phyloP scores from a whole-genome alignment of 2,888 invertebrate genomes.

The Altica lythri region DNA sequence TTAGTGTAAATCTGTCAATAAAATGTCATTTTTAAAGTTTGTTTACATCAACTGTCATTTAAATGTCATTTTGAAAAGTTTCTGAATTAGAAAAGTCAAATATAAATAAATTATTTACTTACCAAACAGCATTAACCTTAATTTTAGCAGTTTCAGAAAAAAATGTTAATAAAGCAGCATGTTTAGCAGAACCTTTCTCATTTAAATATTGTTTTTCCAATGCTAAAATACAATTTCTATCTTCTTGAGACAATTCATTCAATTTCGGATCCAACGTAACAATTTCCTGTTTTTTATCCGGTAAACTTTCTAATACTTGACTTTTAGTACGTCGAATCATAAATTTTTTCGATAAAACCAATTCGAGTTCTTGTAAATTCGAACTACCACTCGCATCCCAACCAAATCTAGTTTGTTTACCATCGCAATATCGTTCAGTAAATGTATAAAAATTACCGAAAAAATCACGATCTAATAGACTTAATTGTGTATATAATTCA shows the following conservation, averaged over 20 bases:
- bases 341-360: constrained; percentile 73
- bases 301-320: constrained; percentile 81
- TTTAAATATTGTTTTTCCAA: constrained; percentile 62
- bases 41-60: no score
- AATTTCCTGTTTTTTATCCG: constrained; percentile 82
- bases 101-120: no score
- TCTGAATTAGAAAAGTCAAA: no score
- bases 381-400: constrained; percentile 80
- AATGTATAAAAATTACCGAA: constrained; percentile 68
- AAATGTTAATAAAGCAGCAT: constrained; percentile 75
- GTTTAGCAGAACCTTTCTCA: constrained; percentile 64
- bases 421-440: constrained; percentile 60
- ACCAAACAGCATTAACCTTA: constrained; percentile 85
- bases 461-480: constrained; percentile 71
- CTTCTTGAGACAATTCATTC: constrained; percentile 65
- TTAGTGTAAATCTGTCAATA: no score
- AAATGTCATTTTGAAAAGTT: no score
- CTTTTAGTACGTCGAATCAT: constrained; percentile 91
- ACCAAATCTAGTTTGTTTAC: constrained; percentile 75
- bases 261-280: constrained; percentile 75
- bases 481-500: constrained; percentile 87
- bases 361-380: constrained; percentile 72
- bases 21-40: no score
- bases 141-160: constrained; percentile 80
- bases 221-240: constrained; percentile 61